A percentile compares a stretch with the other conserved stretches of the same genome.
Evolutionary conservation across 2,888 invertebrate genomes (phyloP).

Genomic region (Tanaodytes sp.): DNA sequence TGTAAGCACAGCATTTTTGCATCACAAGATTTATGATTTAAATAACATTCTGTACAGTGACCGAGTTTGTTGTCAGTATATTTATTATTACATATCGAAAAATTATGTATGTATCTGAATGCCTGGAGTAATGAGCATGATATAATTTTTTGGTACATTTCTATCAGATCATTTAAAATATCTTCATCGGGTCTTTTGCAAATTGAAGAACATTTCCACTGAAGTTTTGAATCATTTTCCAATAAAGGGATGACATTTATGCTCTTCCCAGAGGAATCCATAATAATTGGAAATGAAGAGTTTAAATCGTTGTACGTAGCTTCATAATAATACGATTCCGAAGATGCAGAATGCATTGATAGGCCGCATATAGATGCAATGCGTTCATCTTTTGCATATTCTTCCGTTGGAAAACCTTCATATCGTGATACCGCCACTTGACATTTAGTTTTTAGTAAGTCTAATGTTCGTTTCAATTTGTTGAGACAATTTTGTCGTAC

Average conservation of each 20-base stretch:
- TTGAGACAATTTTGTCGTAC: neutral
- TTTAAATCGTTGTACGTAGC: conserved; percentile 7
- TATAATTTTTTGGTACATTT: neutral
- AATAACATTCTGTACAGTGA: conserved; percentile 21
- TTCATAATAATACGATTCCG: conserved; percentile 19
- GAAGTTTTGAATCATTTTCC: conserved; percentile 3
- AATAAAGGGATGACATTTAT: neutral
- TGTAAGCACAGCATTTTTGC: conserved; percentile 9
- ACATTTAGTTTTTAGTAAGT: conserved; percentile 7
- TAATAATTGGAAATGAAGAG: conserved; percentile 1
- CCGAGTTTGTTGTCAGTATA: conserved; percentile 9
- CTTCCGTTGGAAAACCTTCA: neutral
- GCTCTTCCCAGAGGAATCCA: conserved; percentile 1
- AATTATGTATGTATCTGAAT: neutral
- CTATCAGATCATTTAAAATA: neutral
- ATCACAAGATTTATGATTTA: neutral
- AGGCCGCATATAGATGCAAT: conserved; percentile 14
- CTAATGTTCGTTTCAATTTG: neutral
- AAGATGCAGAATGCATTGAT: conserved; percentile 7
- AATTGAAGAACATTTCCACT: conserved; percentile 13
- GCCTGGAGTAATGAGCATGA: neutral
- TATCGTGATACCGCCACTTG: conserved; percentile 8
- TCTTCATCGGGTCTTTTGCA: neutral
- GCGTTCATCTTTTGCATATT: neutral
- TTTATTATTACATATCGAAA: conserved; percentile 1